Evolutionary conservation across 1,140 invertebrate species (phyloP).

Genomic region (Nephotettix cincticeps): DNA sequence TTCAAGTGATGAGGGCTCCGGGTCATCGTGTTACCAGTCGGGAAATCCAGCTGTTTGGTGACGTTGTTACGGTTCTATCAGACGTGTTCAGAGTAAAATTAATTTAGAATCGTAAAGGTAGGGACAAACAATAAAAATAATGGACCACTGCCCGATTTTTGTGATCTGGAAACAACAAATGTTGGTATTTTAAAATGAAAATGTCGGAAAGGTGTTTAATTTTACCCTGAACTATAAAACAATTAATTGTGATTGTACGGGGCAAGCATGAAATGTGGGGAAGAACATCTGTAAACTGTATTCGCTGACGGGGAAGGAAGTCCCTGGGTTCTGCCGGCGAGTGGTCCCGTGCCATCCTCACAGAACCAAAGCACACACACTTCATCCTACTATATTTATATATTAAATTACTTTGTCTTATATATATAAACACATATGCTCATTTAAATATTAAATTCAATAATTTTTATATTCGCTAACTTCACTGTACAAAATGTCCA

Average conservation of each 20-base stretch:
- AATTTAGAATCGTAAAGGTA: not conserved
- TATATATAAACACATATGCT: conserved; percentile 33
- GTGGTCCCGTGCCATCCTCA: conserved; percentile 17
- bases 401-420: conserved; percentile 33
- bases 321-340: conserved; percentile 6
- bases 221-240: conserved; percentile 19
- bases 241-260: not conserved
- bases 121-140: not conserved
- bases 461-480: conserved; percentile 39
- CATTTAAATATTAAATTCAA: conserved; percentile 39
- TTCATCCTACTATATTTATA: conserved; percentile 27
- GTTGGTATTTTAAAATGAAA: not conserved
- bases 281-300: conserved; percentile 41
- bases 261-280: not conserved
- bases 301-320: conserved; percentile 34
- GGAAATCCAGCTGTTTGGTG: too few species aligned
- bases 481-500: conserved; percentile 39
- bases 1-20: conserved; percentile 8
- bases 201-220: conserved; percentile 17
- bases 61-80: not conserved
- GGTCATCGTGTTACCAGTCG: not conserved
- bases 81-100: conserved; percentile 24
- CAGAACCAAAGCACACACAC: conserved; percentile 31
- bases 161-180: not conserved
- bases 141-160: not conserved